Conservation (phyloP, 2,113 vertebrate genomes). For the Gorsachius goisagi region DNA sequence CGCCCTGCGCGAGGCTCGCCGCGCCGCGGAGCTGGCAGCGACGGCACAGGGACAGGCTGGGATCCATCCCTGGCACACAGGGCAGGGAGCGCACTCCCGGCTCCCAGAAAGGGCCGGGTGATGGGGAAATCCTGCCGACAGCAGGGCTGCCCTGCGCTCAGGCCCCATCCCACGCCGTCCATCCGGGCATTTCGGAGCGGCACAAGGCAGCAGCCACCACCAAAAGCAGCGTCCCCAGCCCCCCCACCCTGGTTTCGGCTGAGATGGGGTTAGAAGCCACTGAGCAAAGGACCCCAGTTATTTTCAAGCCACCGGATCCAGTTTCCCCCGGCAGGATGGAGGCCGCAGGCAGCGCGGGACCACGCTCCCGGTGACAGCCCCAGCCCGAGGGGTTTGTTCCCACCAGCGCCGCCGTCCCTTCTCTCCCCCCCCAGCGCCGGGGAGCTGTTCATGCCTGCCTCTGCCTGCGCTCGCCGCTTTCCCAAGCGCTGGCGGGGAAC, state of each 20-base stretch:
- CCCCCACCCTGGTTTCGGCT: too few relatives aligned
- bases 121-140: neutral
- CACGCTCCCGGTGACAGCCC: neutral
- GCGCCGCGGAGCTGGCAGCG: neutral
- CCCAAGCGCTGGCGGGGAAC: neutral
- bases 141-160: neutral
- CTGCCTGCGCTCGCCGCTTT: neutral
- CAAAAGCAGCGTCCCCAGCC: neutral
- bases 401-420: neutral
- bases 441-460: neutral
- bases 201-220: neutral
- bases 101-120: neutral
- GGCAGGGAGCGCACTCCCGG: rapidly evolving
- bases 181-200: neutral
- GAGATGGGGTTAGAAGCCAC: neutral
- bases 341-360: too few relatives aligned
- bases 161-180: neutral
- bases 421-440: neutral
- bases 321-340: neutral
- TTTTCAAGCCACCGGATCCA: neutral
- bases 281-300: too few relatives aligned
- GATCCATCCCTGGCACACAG: neutral
- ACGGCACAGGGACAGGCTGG: neutral
- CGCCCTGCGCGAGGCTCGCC: neutral
- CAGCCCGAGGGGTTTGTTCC: too few relatives aligned